Percentiles rank a stretch among this genome's conserved stretches.
These are phyloP conservation scores for Mastomys natalensis DNA, from an alignment of 2,113 vertebrate species.

Conservation along the genomic window DNA sequence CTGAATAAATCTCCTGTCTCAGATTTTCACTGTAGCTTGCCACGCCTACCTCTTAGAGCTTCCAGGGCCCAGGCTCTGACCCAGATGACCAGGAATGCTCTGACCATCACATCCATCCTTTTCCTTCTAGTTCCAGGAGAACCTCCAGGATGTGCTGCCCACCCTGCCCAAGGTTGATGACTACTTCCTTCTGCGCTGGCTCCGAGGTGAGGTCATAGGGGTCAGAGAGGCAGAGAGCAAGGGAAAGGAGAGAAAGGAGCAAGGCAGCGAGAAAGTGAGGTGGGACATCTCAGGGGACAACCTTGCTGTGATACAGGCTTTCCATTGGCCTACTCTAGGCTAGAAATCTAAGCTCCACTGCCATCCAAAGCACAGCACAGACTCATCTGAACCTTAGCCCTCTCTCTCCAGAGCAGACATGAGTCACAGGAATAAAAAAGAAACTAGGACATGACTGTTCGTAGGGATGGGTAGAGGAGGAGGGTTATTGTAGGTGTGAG, in stretches of 20 bases:
- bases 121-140: constrained; percentile 89
- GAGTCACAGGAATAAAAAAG: neutral
- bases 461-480: neutral
- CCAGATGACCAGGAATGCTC: neutral
- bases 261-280: neutral
- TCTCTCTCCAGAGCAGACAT: neutral
- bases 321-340: neutral
- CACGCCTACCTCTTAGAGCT: neutral
- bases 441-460: neutral
- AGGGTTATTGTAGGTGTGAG: neutral
- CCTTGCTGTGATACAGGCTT: neutral
- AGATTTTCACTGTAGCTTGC: neutral
- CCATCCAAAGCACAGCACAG: too few relatives aligned
- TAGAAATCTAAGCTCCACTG: neutral
- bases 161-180: constrained; percentile 91
- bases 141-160: constrained; percentile 91
- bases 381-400: neutral
- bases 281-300: neutral
- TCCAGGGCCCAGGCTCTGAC: neutral
- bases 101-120: neutral
- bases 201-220: constrained; percentile 91
- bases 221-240: neutral
- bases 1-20: neutral
- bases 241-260: neutral
- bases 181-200: constrained; percentile 95